phyloP scores from a whole-genome alignment of 1,140 invertebrate genomes.

The Aphis gossypii region DNA sequence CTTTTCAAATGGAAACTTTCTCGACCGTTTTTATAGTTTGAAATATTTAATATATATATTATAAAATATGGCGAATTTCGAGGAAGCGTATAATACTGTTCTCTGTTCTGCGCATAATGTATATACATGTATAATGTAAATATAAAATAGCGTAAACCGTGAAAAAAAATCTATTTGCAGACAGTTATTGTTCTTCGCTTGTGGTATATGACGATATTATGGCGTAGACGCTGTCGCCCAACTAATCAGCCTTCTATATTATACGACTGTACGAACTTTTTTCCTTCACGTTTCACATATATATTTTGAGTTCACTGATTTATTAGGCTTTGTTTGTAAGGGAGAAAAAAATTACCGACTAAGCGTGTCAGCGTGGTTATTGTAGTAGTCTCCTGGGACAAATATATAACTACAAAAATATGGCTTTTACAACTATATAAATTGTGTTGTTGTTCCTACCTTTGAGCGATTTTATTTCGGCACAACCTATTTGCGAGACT shows the following conservation, averaged over 20 bases:
- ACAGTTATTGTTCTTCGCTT: neutral
- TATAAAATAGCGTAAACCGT: neutral
- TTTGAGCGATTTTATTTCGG: constrained; percentile 62
- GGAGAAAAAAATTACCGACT: constrained; percentile 11
- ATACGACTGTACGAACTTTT: neutral
- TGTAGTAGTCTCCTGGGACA: constrained; percentile 22
- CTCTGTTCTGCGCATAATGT: neutral
- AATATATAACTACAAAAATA: constrained; percentile 12
- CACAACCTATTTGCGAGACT: constrained; percentile 63
- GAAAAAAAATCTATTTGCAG: neutral
- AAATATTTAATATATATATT: neutral
- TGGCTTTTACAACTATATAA: neutral
- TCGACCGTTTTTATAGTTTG: neutral
- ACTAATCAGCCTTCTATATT: neutral
- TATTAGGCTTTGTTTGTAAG: neutral
- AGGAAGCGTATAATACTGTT: neutral
- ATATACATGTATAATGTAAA: neutral
- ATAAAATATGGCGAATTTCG: neutral
- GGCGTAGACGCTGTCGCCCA: neutral
- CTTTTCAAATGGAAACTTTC: constrained; percentile 20
- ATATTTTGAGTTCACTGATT: constrained; percentile 20
- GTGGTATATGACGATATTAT: neutral
- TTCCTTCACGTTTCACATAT: neutral
- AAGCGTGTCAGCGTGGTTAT: neutral
- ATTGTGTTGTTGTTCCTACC: constrained; percentile 59